Percentiles rank a stretch among this genome's conserved stretches.
These are phyloP conservation scores for Chorisops tibialis DNA, from an alignment of 2,888 invertebrate genomes.

Conservation along the genomic window DNA sequence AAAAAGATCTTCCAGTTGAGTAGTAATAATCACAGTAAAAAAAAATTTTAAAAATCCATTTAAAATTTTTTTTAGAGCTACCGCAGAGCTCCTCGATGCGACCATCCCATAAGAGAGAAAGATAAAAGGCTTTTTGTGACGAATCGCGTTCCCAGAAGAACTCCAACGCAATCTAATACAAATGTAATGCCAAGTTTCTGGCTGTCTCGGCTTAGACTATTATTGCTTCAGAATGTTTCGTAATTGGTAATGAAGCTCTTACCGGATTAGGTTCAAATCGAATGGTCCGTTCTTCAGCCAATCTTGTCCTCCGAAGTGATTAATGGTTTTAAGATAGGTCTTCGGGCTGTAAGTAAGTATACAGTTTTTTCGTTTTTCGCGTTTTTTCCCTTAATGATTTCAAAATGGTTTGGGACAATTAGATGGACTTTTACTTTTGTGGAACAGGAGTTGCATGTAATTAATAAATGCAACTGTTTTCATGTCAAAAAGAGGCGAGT, in stretches of 20 bases:
- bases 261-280: constrained; percentile 4
- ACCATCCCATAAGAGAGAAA: neutral
- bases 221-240: constrained; percentile 7
- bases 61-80: constrained; percentile 1
- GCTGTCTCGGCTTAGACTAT: neutral
- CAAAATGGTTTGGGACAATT: constrained; percentile 17
- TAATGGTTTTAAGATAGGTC: constrained; percentile 15
- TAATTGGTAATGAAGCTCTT: constrained; percentile 23
- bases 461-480: too few relatives aligned
- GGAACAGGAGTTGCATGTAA: too few relatives aligned
- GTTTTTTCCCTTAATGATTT: constrained; percentile 13
- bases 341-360: neutral
- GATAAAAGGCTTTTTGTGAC: constrained; percentile 10
- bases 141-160: constrained; percentile 18
- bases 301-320: constrained; percentile 19
- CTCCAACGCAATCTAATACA: constrained; percentile 11
- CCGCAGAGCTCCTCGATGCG: neutral
- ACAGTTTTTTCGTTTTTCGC: neutral
- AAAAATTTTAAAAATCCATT: constrained; percentile 1
- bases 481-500: too few relatives aligned
- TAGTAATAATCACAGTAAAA: neutral
- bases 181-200: neutral
- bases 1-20: constrained; percentile 4
- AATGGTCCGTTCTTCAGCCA: constrained; percentile 12
- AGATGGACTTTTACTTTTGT: constrained; percentile 24